Evolutionary conservation across 2,797 vertebrate species (phyloP).

Genomic region (Gila robusta): DNA sequence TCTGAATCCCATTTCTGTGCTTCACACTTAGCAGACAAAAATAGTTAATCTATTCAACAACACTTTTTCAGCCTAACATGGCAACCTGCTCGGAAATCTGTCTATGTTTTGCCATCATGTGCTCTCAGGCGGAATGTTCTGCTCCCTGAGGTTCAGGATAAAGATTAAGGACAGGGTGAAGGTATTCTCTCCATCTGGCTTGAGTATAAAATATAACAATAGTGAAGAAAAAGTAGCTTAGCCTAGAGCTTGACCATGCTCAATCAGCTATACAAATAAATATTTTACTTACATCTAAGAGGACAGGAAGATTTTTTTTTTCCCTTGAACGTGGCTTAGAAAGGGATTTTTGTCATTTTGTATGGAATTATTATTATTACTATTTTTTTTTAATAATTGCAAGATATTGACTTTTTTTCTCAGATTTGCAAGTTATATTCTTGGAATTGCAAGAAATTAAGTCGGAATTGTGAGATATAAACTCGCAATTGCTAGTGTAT

Average conservation of each 20-base stretch:
- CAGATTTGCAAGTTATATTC: background rate
- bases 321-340: background rate
- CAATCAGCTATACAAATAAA: background rate
- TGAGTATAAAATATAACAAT: constrained; percentile 40
- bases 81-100: constrained; percentile 38
- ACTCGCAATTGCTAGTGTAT: too few relatives aligned
- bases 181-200: constrained; percentile 37
- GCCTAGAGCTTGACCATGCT: background rate
- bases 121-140: constrained; percentile 50
- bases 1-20: background rate
- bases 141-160: constrained; percentile 46
- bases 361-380: background rate
- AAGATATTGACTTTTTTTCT: background rate
- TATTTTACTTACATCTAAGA: background rate
- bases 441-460: background rate
- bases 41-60: background rate
- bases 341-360: background rate
- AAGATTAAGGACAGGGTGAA: constrained; percentile 37
- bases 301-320: background rate
- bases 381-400: too few relatives aligned
- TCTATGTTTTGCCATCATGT: constrained; percentile 48
- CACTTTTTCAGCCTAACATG: constrained; percentile 33
- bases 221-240: constrained; percentile 3
- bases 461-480: background rate
- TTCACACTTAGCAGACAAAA: background rate